Evolutionary conservation across 2,888 invertebrate genomes (phyloP).

Genomic region (Euzetes globulus): DNA sequence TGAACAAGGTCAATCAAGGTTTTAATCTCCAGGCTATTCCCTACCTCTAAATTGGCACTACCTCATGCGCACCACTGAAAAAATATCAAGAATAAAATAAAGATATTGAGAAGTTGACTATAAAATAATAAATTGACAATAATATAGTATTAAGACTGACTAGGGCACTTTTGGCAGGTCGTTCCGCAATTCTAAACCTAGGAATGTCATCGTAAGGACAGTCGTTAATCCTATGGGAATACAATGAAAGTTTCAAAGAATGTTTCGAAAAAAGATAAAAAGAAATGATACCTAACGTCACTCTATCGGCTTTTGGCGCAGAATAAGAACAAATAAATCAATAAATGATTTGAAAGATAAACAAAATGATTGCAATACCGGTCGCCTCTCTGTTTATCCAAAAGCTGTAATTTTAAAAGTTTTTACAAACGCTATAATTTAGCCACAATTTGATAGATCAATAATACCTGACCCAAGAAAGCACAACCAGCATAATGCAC

Average conservation of each 20-base stretch:
- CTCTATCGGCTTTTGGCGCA: conserved; percentile 58
- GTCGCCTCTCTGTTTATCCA: conserved; percentile 60
- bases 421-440: no score
- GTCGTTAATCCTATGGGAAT: conserved; percentile 63
- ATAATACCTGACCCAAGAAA: conserved; percentile 49
- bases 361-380: not conserved
- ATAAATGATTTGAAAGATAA: not conserved
- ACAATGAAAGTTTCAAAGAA: conserved; percentile 24
- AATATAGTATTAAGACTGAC: not conserved
- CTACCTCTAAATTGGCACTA: no score
- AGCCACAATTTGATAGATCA: not conserved
- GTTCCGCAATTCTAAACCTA: conserved; percentile 68
- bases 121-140: not conserved
- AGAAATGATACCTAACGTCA: conserved; percentile 59
- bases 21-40: no score
- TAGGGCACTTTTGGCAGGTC: conserved; percentile 77
- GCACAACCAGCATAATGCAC: conserved; percentile 51
- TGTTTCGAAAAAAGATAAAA: not conserved
- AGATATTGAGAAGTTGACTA: not conserved
- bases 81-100: no score
- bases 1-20: no score
- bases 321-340: not conserved
- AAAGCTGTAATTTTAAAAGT: conserved; percentile 44
- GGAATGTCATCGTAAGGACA: conserved; percentile 73
- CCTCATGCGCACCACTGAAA: no score